These are phyloP conservation scores for Halesus radiatus DNA, from an alignment of 1,140 invertebrate genomes.

Conservation along the genomic window DNA sequence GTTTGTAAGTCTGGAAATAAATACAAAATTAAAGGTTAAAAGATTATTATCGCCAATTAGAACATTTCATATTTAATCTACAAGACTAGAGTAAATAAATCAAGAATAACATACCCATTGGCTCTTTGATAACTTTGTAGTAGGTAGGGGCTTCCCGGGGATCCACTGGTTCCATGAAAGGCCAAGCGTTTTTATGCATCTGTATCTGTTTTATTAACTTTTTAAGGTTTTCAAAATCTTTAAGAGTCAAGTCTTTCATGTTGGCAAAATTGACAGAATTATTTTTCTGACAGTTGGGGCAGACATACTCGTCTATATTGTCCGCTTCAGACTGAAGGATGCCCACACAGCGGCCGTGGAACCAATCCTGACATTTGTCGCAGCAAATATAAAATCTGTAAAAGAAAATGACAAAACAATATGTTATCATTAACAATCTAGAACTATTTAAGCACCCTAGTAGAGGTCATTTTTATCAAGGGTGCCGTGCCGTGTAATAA, in stretches of 20 bases:
- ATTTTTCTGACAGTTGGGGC: conserved; percentile 94
- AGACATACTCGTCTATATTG: conserved; percentile 95
- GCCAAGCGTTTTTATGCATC: conserved; percentile 96
- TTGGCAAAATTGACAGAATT: conserved; percentile 90
- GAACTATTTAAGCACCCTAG: too few species aligned
- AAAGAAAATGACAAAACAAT: conserved; percentile 6
- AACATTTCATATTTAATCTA: not conserved
- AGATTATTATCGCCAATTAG: not conserved
- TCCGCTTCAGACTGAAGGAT: conserved; percentile 95
- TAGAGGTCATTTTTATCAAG: too few species aligned
- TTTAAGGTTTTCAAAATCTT: conserved; percentile 87
- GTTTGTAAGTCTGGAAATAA: conserved; percentile 90
- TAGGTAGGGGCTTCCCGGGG: conserved; percentile 96
- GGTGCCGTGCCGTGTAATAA: too few species aligned
- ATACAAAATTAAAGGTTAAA: too few species aligned
- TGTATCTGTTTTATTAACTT: conserved; percentile 93
- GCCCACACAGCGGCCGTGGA: conserved; percentile 97
- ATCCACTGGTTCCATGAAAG: conserved; percentile 97
- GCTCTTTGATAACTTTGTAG: conserved; percentile 97
- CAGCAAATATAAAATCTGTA: conserved; percentile 96
- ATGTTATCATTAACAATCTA: not conserved
- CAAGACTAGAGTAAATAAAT: too few species aligned
- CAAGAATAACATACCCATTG: conserved; percentile 86
- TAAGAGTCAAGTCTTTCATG: conserved; percentile 86
- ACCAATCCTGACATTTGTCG: conserved; percentile 98